phyloP scores from a whole-genome alignment of 2,888 invertebrate genomes.

The Diaphora mendica region DNA sequence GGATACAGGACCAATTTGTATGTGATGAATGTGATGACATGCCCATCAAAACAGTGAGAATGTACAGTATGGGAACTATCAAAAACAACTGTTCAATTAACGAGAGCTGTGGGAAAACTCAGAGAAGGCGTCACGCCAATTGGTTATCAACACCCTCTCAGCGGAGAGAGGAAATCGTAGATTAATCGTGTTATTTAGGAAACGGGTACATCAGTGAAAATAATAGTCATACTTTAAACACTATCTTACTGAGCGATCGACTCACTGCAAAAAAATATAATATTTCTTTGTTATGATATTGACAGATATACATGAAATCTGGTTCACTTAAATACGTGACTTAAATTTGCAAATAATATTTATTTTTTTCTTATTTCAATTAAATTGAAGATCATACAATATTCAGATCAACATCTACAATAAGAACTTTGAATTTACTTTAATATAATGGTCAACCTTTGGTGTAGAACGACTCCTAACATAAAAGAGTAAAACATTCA shows the following conservation, averaged over 20 bases:
- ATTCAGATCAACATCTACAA: background rate
- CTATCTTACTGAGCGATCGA: background rate
- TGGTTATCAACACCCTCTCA: slow-evolving; percentile 35
- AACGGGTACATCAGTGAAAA: background rate
- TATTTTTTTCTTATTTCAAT: background rate
- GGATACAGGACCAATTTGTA: slow-evolving; percentile 8
- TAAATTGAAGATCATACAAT: background rate
- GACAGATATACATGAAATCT: background rate
- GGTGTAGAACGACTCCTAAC: background rate
- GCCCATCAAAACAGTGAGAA: slow-evolving; percentile 3
- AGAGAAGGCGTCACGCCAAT: slow-evolving; percentile 51
- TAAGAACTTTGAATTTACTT: too few species aligned
- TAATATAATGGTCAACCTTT: background rate
- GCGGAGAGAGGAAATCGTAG: background rate
- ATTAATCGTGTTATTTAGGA: background rate
- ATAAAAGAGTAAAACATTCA: background rate
- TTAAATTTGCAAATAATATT: background rate
- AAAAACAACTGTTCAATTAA: slow-evolving; percentile 20
- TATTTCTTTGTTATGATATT: too few species aligned
- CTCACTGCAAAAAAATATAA: background rate
- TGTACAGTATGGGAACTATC: slow-evolving; percentile 20
- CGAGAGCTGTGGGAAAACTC: slow-evolving; percentile 39
- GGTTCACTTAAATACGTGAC: background rate
- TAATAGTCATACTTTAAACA: background rate
- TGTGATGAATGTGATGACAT: slow-evolving; percentile 19